Conservation (phyloP, 1,140 invertebrate species). For the Bombus affinis region DNA sequence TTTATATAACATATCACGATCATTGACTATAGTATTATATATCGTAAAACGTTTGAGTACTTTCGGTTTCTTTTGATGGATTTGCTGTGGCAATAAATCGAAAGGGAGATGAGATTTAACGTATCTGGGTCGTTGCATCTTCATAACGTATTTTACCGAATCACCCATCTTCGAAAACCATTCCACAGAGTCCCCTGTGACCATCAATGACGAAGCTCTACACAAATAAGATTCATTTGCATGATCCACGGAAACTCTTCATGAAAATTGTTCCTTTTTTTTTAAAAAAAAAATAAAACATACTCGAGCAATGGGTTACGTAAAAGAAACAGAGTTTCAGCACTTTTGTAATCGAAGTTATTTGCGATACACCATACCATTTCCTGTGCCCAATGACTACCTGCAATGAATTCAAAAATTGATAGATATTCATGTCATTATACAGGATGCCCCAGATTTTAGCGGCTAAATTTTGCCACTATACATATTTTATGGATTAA, state of each 20-base stretch:
- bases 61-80: slow-evolving; percentile 88
- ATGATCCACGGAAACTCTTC: not conserved
- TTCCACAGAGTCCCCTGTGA: slow-evolving; percentile 78
- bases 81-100: slow-evolving; percentile 87
- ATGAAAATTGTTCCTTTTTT: not conserved
- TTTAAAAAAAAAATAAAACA: slow-evolving; percentile 63
- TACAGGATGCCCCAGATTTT: too few species aligned
- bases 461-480: too few species aligned
- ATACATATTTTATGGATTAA: too few species aligned
- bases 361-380: slow-evolving; percentile 93
- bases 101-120: slow-evolving; percentile 92
- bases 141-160: slow-evolving; percentile 87
- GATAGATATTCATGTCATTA: not conserved
- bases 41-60: slow-evolving; percentile 72
- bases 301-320: slow-evolving; percentile 85
- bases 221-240: slow-evolving; percentile 5
- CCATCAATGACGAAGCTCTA: slow-evolving; percentile 81
- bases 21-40: not conserved
- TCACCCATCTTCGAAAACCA: slow-evolving; percentile 82
- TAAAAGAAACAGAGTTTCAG: slow-evolving; percentile 86
- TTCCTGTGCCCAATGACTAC: slow-evolving; percentile 95
- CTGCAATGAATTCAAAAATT: slow-evolving; percentile 76
- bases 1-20: not conserved
- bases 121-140: slow-evolving; percentile 87
- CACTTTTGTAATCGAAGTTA: slow-evolving; percentile 89